Percentiles rank a stretch among this genome's conserved stretches.
Conservation (phyloP, 2,888 invertebrate genomes). For the Drosophila bunnanda region DNA sequence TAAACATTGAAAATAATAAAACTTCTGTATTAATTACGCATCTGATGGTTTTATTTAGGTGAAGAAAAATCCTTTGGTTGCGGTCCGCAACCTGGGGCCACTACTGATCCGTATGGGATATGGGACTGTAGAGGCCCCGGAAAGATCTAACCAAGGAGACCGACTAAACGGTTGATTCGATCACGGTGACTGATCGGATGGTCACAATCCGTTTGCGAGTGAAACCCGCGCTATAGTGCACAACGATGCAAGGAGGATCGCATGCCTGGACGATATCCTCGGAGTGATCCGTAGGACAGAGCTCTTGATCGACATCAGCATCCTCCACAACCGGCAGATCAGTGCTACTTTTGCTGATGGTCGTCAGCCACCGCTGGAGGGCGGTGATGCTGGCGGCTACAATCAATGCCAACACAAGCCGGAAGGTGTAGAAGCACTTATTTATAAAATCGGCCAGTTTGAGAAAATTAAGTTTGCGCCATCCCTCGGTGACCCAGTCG, state of each 20-base stretch:
- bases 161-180: not conserved
- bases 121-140: not conserved
- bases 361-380: not conserved
- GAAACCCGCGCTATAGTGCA: not conserved
- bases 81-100: no score
- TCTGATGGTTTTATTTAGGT: no score
- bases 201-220: not conserved
- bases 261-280: not conserved
- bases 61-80: no score
- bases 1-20: no score
- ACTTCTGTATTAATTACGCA: no score
- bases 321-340: not conserved
- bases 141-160: not conserved
- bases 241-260: not conserved
- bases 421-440: not conserved
- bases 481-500: not conserved
- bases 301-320: no score
- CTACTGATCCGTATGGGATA: no score
- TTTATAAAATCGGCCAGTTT: not conserved
- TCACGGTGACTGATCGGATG: not conserved
- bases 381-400: not conserved
- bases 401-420: not conserved
- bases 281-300: not conserved
- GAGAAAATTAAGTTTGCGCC: not conserved
- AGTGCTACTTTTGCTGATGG: not conserved